Conservation (phyloP, 2,797 vertebrate species). For the Dendrocincla tyrannina region DNA sequence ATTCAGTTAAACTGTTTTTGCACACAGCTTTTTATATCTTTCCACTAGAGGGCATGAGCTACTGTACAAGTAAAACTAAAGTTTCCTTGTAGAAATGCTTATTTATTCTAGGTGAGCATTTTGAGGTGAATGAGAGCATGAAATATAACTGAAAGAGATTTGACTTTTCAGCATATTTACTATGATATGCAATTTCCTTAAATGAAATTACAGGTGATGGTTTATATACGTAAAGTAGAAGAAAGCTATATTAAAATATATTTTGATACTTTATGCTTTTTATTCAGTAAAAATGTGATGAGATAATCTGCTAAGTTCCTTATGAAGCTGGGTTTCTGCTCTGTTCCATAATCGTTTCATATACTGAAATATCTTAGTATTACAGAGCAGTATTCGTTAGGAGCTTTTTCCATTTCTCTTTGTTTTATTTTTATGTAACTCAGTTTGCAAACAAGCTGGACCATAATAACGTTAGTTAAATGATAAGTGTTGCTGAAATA, state of each 20-base stretch:
- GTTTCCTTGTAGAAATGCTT: not conserved
- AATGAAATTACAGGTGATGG: not conserved
- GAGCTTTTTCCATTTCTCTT: not conserved
- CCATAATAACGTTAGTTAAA: not conserved
- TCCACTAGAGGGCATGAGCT: conserved; percentile 41
- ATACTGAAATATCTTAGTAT: not conserved
- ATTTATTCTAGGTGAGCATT: not conserved
- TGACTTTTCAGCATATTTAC: not conserved
- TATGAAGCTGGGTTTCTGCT: not conserved
- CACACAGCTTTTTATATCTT: not conserved
- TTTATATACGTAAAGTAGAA: not conserved
- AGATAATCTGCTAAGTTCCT: not conserved
- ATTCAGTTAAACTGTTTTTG: not conserved
- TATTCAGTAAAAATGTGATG: not conserved
- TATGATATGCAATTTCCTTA: not conserved
- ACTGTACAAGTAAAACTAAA: not conserved
- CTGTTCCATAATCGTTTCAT: not conserved
- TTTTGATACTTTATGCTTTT: not conserved
- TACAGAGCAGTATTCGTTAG: not conserved
- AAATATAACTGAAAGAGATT: not conserved
- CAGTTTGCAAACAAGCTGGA: not conserved
- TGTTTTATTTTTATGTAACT: not conserved
- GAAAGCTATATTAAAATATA: not conserved
- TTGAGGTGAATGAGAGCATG: not conserved
- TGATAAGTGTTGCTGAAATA: not conserved